Evolutionary conservation across 1,140 invertebrate species (phyloP).

Genomic region (Lasioglossum baleicum): DNA sequence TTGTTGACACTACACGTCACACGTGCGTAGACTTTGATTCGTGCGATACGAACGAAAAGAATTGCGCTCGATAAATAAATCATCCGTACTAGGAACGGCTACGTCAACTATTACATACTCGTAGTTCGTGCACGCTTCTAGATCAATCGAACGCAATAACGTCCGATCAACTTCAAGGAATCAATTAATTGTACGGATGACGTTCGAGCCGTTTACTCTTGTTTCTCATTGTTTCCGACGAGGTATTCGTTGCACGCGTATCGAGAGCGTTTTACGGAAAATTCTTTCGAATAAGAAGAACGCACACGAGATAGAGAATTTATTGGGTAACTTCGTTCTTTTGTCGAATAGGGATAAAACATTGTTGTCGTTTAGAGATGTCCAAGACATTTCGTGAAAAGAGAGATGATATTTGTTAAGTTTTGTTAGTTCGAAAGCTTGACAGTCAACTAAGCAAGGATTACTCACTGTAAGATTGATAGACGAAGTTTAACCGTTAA

Average conservation of each 20-base stretch:
- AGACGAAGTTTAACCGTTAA: no score
- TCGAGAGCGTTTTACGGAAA: not conserved
- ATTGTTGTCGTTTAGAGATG: not conserved
- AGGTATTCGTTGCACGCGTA: not conserved
- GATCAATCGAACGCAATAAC: not conserved
- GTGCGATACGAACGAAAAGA: not conserved
- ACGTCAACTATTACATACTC: not conserved
- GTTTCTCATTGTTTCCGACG: not conserved
- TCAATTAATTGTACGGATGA: not conserved
- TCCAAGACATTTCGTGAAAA: not conserved
- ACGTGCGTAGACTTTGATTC: conserved; percentile 1
- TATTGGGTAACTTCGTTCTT: no score
- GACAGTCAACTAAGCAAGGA: no score
- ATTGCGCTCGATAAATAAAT: not conserved
- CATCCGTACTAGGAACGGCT: not conserved
- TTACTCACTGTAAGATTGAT: no score
- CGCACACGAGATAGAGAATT: not conserved
- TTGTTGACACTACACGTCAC: not conserved
- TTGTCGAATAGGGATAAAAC: no score
- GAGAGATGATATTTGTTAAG: not conserved
- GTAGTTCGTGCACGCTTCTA: not conserved
- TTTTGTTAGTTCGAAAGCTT: not conserved
- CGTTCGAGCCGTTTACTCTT: not conserved
- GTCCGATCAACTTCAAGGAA: not conserved
- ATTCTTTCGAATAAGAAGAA: not conserved